Base-by-base conservation (phyloP, 2,113 vertebrate genomes). In the Chelonoidis abingdonii region DNA sequence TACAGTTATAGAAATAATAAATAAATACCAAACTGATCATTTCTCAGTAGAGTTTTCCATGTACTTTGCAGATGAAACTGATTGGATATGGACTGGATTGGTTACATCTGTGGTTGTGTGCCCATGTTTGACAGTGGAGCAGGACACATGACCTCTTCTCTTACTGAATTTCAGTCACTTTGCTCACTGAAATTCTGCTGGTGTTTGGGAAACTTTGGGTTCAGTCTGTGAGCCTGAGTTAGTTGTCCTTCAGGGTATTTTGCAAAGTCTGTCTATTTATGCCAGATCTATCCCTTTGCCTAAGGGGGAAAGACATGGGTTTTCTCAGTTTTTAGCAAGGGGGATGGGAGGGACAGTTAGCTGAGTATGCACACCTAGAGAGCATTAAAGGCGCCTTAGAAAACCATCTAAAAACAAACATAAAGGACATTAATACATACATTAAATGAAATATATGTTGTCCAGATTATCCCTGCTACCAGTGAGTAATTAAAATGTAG, bases 401-500 rank as follows among this genome's bases (percentile, higher is more conserved):
- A 89, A 72, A 87, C 54, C 2, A 53, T 84, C 5, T 6, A 85
- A 72, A 93, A 95, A 86, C 4, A 79, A 90, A 85, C 29, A 6
- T 21, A 96, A 91, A 69, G 35, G 2, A 22, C 88, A 50, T 86
- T 44, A 65, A 85, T 82, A 57, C 86, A 75, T 8, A 0, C 25
- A 54, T 85, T 47, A 91, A 87, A 83, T 35, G 3, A 86, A 92
- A 47, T 59, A 65, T 93, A 10, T 91, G 57, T 81, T 91, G 49
- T 57, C 85, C 82, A 25, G 4, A 89, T 95, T 92, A 72, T 89
- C 90, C 95, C 10, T 87, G 53, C 82, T 89, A 83, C 17, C 5
- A 75, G 56, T 95, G 93, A 90, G 93, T 96, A 96, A 93, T 93
- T 94, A 96, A 95, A 96, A 92, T 62, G 62, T 93, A 90, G 76